Evolutionary conservation across 2,113 vertebrate species (phyloP).

Genomic region (Eptesicus fuscus): DNA sequence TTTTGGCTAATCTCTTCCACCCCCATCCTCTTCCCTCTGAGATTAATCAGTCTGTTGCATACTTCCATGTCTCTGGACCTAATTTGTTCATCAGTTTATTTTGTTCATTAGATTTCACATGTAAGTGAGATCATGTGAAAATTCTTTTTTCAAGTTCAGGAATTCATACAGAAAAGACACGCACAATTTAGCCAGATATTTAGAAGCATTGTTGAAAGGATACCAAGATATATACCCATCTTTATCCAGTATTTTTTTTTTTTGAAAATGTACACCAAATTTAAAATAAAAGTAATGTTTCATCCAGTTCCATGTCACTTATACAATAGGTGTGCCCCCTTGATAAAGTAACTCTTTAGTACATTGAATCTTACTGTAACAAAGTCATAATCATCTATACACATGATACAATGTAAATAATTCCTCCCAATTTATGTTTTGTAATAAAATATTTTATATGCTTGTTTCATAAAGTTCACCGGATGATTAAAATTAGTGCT

Average conservation of each 20-base stretch:
- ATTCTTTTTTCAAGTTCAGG: not conserved
- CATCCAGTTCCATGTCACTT: not conserved
- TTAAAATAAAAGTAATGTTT: not conserved
- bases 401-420: not conserved
- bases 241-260: not conserved
- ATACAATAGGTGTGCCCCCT: not conserved
- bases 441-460: not conserved
- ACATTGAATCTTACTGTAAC: not conserved
- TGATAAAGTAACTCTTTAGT: not conserved
- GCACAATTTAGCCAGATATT: not conserved
- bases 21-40: too few species aligned
- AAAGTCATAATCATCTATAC: not conserved
- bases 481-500: not conserved
- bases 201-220: not conserved
- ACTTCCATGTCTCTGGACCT: too few species aligned
- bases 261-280: not conserved
- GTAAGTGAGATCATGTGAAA: not conserved
- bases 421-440: not conserved
- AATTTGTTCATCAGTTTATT: too few species aligned
- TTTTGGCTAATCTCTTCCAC: too few species aligned
- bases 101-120: too few species aligned
- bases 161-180: not conserved
- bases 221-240: not conserved
- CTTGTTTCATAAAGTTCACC: not conserved
- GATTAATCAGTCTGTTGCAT: too few species aligned